phyloP scores from a whole-genome alignment of 2,888 invertebrate species.

The Vesta saturnalis region DNA sequence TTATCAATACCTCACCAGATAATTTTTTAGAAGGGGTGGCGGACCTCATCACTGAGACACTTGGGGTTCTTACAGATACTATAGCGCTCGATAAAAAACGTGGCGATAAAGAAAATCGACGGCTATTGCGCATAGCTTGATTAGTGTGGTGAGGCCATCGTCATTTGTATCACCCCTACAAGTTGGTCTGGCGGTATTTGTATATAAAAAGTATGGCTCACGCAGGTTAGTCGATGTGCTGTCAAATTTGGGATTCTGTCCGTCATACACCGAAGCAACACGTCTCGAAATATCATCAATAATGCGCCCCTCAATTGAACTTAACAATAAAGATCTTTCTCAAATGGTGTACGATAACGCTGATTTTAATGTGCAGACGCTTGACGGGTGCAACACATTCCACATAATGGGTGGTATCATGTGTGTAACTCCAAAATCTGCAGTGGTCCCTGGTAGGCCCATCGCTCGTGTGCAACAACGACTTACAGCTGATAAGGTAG shows the following conservation, averaged over 20 bases:
- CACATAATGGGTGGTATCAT: not conserved
- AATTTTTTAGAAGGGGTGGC: not conserved
- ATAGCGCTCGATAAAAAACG: not conserved
- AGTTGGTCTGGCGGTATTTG: not conserved
- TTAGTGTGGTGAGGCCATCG: not conserved
- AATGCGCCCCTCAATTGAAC: not conserved
- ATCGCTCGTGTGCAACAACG: no score
- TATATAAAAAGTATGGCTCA: no score
- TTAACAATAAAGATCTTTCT: no score
- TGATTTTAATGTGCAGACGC: not conserved
- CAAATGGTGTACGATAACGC: not conserved
- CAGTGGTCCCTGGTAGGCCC: no score
- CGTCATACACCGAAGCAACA: constrained; percentile 4
- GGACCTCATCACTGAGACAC: not conserved
- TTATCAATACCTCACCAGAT: constrained; percentile 38
- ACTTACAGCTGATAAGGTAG: no score
- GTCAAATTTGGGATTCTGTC: not conserved
- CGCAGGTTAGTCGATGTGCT: not conserved
- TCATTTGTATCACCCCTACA: not conserved
- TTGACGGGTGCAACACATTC: not conserved
- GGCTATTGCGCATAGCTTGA: not conserved
- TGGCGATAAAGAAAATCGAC: not conserved
- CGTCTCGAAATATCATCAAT: not conserved
- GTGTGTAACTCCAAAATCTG: not conserved
- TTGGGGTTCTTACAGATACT: not conserved